phyloP scores from a whole-genome alignment of 2,888 invertebrate species.

The Mesoligia furuncula region DNA sequence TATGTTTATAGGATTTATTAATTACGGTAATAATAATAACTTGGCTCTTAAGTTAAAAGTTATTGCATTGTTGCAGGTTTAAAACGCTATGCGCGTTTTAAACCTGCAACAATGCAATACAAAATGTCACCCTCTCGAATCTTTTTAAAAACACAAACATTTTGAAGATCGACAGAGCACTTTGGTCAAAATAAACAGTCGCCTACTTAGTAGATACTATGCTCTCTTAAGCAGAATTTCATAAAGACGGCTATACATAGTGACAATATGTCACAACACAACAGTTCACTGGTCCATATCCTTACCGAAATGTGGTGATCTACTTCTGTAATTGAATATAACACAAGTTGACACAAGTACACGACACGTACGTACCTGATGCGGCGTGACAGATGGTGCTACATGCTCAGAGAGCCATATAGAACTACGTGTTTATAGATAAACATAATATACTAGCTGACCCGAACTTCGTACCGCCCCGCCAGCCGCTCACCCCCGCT shows the following conservation, averaged over 20 bases:
- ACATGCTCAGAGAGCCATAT: background rate
- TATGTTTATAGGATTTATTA: background rate
- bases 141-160: background rate
- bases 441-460: too few species aligned
- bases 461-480: too few species aligned
- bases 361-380: conserved; percentile 4
- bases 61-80: too few species aligned
- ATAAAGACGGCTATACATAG: background rate
- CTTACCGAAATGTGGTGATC: background rate
- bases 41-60: background rate
- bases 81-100: background rate
- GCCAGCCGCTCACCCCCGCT: too few species aligned
- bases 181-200: background rate
- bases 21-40: background rate
- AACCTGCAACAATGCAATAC: background rate
- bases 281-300: background rate
- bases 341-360: background rate
- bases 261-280: background rate
- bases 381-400: conserved; percentile 2
- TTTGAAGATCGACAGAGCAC: background rate
- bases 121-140: background rate
- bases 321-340: conserved; percentile 7
- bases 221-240: background rate
- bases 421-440: too few species aligned
- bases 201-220: too few species aligned